Percentiles rank a stretch among this genome's conserved stretches.
Evolutionary conservation across 2,888 invertebrate genomes (phyloP).

Genomic region (Microctonus aethiopoides): DNA sequence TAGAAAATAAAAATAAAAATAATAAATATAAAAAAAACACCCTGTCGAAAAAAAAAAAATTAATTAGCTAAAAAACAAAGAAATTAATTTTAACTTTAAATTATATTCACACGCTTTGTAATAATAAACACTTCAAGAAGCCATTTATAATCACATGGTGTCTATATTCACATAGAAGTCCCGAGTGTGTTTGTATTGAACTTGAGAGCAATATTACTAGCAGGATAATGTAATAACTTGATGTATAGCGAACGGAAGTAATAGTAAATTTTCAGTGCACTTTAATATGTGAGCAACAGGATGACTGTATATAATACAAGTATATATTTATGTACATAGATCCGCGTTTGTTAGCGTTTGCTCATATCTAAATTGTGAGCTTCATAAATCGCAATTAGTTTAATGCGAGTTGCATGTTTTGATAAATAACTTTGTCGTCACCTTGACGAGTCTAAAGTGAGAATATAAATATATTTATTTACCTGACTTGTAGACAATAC

Average conservation of each 20-base stretch:
- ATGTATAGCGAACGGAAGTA: not conserved
- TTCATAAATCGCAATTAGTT: constrained; percentile 59
- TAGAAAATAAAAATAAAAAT: not conserved
- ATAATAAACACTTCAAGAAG: not conserved
- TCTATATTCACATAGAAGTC: not conserved
- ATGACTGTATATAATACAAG: not conserved
- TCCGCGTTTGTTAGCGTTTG: not conserved
- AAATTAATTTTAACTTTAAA: not conserved
- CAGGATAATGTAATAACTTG: not conserved
- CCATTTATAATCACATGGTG: not conserved
- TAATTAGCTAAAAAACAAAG: not conserved
- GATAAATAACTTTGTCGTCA: constrained; percentile 33
- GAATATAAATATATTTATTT: not conserved
- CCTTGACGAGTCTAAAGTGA: not conserved
- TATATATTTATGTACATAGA: not conserved
- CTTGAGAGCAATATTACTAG: not conserved
- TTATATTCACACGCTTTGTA: too few relatives aligned
- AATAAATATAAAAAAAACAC: not conserved
- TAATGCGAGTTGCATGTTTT: constrained; percentile 55
- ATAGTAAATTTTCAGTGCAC: constrained; percentile 23
- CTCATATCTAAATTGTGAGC: not conserved
- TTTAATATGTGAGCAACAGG: constrained; percentile 26
- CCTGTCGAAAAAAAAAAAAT: not conserved
- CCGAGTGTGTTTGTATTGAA: not conserved
- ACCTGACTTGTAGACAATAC: not conserved